Evolutionary conservation across 2,797 vertebrate genomes (phyloP).

Genomic region (Parotocinclus haroldoi): DNA sequence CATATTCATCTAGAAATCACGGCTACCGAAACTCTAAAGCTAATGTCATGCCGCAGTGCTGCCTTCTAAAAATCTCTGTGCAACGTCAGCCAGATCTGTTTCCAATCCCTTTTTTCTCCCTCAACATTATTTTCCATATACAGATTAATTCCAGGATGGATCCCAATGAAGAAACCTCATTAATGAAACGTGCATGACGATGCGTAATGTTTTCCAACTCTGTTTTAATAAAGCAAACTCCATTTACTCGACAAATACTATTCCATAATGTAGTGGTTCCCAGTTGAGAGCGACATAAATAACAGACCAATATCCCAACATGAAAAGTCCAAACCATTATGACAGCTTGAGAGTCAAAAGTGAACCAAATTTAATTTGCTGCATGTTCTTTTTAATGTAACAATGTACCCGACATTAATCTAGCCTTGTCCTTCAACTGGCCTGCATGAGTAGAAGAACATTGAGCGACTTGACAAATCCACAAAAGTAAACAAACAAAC

Average conservation of each 20-base stretch:
- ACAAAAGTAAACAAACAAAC: too few relatives aligned
- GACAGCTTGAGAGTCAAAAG: too few relatives aligned
- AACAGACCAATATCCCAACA: not conserved
- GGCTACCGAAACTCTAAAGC: conserved; percentile 60
- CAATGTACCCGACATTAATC: too few relatives aligned
- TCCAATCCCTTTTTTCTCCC: conserved; percentile 49
- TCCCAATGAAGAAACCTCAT: not conserved
- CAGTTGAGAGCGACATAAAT: conserved; percentile 18
- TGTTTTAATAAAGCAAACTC: too few relatives aligned
- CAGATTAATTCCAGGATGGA: not conserved
- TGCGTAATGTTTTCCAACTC: too few relatives aligned
- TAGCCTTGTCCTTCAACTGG: too few relatives aligned
- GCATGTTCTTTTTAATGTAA: too few relatives aligned
- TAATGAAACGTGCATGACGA: conserved; percentile 37
- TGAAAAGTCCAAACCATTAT: too few relatives aligned
- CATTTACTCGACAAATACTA: conserved; percentile 13
- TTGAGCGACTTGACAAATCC: too few relatives aligned
- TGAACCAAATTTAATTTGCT: too few relatives aligned
- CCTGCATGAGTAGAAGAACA: too few relatives aligned
- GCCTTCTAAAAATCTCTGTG: not conserved
- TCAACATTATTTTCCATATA: conserved; percentile 23
- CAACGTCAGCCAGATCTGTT: not conserved
- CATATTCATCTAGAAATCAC: conserved; percentile 47
- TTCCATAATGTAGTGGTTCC: conserved; percentile 19
- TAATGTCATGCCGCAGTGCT: conserved; percentile 3